Conservation (phyloP, 2,797 vertebrate genomes). For the Xiphophorus birchmanni region DNA sequence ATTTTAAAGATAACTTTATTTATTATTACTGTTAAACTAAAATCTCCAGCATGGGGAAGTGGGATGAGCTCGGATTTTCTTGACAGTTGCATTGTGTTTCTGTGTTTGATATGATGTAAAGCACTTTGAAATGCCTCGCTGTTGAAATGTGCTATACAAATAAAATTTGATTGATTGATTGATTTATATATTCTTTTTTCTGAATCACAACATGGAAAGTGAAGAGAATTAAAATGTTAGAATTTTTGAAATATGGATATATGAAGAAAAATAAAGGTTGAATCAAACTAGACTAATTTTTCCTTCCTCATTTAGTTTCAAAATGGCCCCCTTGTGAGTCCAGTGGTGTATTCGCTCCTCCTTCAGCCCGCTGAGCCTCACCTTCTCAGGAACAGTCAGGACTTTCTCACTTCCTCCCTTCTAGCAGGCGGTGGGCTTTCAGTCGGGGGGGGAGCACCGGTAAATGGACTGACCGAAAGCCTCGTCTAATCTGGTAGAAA, state of each 20-base stretch:
- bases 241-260: neutral
- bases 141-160: too few species aligned
- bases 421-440: slow-evolving; percentile 58
- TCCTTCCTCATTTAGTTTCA: neutral
- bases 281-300: neutral
- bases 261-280: accelerated
- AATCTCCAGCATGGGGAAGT: too few species aligned
- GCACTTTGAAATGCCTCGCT: too few species aligned
- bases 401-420: slow-evolving; percentile 54
- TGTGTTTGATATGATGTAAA: too few species aligned
- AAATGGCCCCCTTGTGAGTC: slow-evolving; percentile 14
- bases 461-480: slow-evolving; percentile 65
- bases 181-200: neutral
- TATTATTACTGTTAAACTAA: too few species aligned
- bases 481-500: slow-evolving; percentile 60
- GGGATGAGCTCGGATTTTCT: too few species aligned
- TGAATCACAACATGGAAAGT: neutral
- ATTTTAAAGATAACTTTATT: too few species aligned
- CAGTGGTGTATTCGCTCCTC: slow-evolving; percentile 20
- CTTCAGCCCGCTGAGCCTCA: slow-evolving; percentile 40
- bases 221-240: neutral
- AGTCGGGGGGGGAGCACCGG: slow-evolving; percentile 57
- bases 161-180: too few species aligned
- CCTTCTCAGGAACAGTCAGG: slow-evolving; percentile 71
- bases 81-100: too few species aligned